Percentiles rank a stretch among this genome's conserved stretches.
These are phyloP conservation scores for Sebastes paucispinis DNA, from an alignment of 2,797 vertebrate genomes.

Conservation along the genomic window DNA sequence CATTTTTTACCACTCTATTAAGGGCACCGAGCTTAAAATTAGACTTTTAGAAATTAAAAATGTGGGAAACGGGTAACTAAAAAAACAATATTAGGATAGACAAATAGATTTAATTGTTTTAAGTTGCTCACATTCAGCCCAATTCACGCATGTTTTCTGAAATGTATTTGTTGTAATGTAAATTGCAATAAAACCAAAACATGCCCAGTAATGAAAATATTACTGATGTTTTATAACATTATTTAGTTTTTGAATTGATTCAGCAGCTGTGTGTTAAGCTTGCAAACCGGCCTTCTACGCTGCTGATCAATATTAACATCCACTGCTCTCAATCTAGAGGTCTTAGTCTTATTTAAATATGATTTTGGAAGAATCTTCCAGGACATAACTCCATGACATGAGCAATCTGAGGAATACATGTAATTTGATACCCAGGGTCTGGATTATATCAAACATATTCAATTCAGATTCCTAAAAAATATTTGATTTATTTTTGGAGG, in stretches of 20 bases:
- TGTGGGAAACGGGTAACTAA: neutral
- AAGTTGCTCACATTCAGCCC: neutral
- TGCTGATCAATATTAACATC: conserved; percentile 21
- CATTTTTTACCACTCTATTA: conserved; percentile 30
- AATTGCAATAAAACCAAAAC: neutral
- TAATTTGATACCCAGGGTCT: conserved; percentile 3
- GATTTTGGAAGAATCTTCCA: conserved; percentile 9
- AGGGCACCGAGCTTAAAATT: neutral
- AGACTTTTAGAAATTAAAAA: conserved; percentile 24
- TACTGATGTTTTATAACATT: neutral
- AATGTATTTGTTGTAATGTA: neutral
- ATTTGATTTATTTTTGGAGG: neutral
- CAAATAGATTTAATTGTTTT: neutral
- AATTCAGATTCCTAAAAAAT: neutral
- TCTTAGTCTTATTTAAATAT: conserved; percentile 24
- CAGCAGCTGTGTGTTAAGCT: neutral
- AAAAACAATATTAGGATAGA: neutral
- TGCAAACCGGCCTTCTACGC: neutral
- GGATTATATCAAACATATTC: neutral
- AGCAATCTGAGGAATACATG: conserved; percentile 12
- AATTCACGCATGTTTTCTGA: neutral
- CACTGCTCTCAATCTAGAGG: neutral
- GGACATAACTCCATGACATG: conserved; percentile 21
- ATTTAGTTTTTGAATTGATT: conserved; percentile 5
- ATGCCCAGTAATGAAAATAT: neutral